A percentile compares a stretch with the other conserved stretches of the same genome.
phyloP scores from a whole-genome alignment of 2,113 vertebrate genomes.

The Naja naja region DNA sequence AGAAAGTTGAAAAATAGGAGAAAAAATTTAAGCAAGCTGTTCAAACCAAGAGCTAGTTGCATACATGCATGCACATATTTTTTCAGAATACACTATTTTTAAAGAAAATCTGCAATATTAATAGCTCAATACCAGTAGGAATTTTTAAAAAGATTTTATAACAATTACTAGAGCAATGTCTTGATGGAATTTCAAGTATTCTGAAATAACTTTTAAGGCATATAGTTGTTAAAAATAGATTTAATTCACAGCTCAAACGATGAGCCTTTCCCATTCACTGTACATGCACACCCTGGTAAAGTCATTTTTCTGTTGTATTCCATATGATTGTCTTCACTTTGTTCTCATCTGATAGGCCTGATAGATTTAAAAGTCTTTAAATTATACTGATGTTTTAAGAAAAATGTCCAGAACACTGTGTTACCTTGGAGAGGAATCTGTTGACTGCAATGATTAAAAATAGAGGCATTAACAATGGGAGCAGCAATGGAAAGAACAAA shows the following conservation, averaged over 20 bases:
- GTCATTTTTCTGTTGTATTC: background rate
- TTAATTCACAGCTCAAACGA: background rate
- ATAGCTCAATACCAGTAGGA: background rate
- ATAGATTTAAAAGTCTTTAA: background rate
- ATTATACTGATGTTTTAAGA: background rate
- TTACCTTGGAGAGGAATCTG: background rate
- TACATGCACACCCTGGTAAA: background rate
- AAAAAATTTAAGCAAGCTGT: background rate
- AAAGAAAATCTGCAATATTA: background rate
- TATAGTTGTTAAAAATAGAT: background rate
- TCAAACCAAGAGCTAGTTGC: background rate
- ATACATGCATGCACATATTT: background rate
- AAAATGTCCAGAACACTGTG: background rate
- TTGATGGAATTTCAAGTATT: background rate
- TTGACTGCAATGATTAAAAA: background rate
- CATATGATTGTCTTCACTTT: background rate
- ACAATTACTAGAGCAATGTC: background rate
- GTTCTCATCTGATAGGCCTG: background rate
- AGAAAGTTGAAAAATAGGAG: background rate
- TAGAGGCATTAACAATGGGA: background rate
- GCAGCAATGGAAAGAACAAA: background rate
- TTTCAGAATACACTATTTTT: background rate
- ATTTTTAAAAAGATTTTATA: background rate
- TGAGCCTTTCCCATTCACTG: background rate
- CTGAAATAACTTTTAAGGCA: background rate